Base-by-base conservation (phyloP, 1,140 invertebrate species). In the Drosophila ogumai region DNA sequence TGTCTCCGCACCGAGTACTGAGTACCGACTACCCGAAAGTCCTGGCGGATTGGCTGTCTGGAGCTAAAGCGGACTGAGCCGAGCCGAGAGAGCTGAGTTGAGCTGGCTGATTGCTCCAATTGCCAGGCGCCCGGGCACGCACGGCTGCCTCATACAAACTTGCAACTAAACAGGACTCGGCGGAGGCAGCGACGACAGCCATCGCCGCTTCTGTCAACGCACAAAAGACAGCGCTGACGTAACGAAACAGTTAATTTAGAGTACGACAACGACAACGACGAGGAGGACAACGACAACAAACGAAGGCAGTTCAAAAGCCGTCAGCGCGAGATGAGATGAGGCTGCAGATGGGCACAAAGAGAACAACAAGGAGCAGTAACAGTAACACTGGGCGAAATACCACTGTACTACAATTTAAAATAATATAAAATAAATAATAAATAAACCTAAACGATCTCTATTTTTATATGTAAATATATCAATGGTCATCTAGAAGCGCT, bases 161-260 rank as follows among this genome's bases (percentile, higher is more conserved):
- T 77, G 74, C 73, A 86, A 78, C 80, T 78, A 82, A 82, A 81
- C 71, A 91, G 68, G 75, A 68, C 63, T 47, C 59, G 6, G 34
- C 67, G 28, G 52, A 61, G 40, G 60, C 36, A 54, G 36, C 38
- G 58, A 59, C 59, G 68, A 38, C 47, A 72, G 55, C 58, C 59
- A 66, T 31, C 61, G 52, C 34, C 60, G 57, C 64, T 80, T 61
- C 82, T 80, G 80, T 79, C 60, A 87, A 78, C 85, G 80, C 85
- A 84, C 84, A 87, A 88, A 84, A 75, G 79, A 72, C 69, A 77
- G 81, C 55, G 74, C 82, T 88, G 82, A 88, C 77, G 84, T 84
- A 84, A 88, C 84, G 85, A 87, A 87, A 87, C 84, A 86, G 84
- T 87, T 87, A 87, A 87, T 87, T 87, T 87, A 90, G 85, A 88